A percentile compares a stretch with the other conserved stretches of the same genome.
phyloP scores from a whole-genome alignment of 1,140 invertebrate species.

The Kradibia gibbosae region DNA sequence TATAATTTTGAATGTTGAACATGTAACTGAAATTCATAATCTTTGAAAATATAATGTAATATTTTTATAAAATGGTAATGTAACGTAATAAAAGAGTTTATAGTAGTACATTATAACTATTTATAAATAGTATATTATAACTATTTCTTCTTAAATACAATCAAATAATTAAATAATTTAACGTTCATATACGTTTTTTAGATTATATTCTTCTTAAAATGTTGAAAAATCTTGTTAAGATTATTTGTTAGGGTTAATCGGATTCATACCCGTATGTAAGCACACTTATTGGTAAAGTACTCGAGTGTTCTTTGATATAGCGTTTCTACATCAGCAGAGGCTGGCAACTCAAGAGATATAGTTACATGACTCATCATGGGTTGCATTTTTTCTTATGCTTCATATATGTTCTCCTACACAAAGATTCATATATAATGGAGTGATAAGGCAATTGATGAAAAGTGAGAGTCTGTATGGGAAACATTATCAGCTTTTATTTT shows the following conservation, averaged over 20 bases:
- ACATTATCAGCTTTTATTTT: background rate
- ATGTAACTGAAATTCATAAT: background rate
- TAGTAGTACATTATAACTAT: too few species aligned
- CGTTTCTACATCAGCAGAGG: background rate
- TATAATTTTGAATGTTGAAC: background rate
- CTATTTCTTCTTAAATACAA: too few species aligned
- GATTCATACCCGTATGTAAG: background rate
- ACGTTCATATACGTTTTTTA: too few species aligned
- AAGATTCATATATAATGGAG: conserved; percentile 17
- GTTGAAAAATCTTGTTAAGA: background rate
- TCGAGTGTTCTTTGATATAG: background rate
- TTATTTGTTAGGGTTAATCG: background rate
- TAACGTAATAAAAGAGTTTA: too few species aligned
- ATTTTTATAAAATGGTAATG: background rate
- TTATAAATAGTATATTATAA: too few species aligned
- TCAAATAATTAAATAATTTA: too few species aligned
- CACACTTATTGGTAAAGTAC: background rate
- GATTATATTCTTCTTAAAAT: background rate
- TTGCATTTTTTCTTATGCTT: background rate
- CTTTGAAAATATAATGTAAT: background rate
- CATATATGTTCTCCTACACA: background rate
- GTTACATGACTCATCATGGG: background rate
- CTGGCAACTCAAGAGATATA: conserved; percentile 2
- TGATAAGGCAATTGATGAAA: conserved; percentile 39
- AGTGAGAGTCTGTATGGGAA: background rate